Conservation (phyloP, 2,797 vertebrate species). For the Rallus crepitans region DNA sequence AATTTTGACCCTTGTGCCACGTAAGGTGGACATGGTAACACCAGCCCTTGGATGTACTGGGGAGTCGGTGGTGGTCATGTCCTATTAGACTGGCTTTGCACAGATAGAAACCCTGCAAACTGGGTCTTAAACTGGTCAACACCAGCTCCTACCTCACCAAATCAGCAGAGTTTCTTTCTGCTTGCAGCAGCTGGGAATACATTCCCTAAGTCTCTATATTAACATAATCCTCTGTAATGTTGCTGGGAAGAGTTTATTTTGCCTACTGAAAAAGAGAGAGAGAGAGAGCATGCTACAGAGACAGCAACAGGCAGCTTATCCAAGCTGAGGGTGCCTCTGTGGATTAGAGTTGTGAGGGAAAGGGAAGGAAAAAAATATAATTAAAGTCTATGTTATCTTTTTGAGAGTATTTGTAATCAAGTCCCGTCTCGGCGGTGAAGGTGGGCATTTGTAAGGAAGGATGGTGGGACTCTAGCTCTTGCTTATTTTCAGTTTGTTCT, state of each 20-base stretch:
- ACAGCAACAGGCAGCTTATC: constrained; percentile 3
- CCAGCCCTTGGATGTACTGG: not conserved
- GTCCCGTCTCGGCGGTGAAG: not conserved
- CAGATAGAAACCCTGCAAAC: not conserved
- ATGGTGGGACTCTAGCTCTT: not conserved
- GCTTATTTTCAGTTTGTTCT: not conserved
- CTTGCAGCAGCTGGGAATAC: not conserved
- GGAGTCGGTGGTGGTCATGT: too few relatives aligned
- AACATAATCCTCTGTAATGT: not conserved
- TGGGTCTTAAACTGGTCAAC: not conserved
- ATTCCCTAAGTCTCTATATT: not conserved
- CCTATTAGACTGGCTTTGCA: not conserved
- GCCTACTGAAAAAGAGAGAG: not conserved
- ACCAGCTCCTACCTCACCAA: not conserved
- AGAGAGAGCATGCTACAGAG: not conserved
- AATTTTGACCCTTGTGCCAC: not conserved
- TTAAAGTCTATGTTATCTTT: not conserved
- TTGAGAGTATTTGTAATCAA: not conserved
- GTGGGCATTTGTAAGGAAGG: not conserved
- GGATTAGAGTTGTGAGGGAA: not conserved
- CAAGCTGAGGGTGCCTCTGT: not conserved
- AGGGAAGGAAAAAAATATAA: not conserved
- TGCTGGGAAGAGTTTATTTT: not conserved
- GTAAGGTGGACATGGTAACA: too few relatives aligned
- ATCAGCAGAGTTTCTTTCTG: not conserved